Base-by-base conservation (phyloP, 1,140 invertebrate species). In the Heliconius eleuchia region DNA sequence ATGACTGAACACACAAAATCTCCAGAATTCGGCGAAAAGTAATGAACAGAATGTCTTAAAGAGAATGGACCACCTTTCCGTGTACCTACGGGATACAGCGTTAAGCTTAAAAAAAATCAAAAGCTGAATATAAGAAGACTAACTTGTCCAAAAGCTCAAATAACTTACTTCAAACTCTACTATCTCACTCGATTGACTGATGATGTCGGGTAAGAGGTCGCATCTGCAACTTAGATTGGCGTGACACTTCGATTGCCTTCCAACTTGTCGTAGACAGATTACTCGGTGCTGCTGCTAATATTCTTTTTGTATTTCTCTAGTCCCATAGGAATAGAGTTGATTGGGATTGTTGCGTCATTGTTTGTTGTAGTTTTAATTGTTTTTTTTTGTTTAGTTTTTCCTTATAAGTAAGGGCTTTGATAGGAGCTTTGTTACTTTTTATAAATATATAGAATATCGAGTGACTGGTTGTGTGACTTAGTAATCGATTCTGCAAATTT, bases 221-320 rank as follows among this genome's bases (percentile, higher is more conserved):
- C 90, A 91, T 89, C 86, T 91, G 90, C 85, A 89, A 91, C 83
- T 91, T 91, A 85, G 90, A 91, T 91, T 90, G 85, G 76, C 27
- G 60, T 66, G 60, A 66, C 79, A 78, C 71, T 79, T 79, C 79
- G 76, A 83, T 83, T 83, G 83, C 46, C 82, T 77, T 74, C 81
- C 81, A 81, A 82, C 76, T 23, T 60, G 80, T 78, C 75, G 73
- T 75, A 84, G 86, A 89, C 89, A 89, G 88, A 91, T 91, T 89
- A 91, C 83, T 85, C 80, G 84, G 75, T 82, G 76, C 75, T 82
- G 39, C 76, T 85, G 77, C 80, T 89, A 88, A 89, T 89, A 85
- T 85, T 86, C 82, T 87, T 87, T 89, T 86, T 84, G 80, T 82
- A 83, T 84, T 78, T 66, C 34, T 71, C 34, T 52, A 19, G 11